These are phyloP conservation scores for Siniperca chuatsi DNA, from an alignment of 2,113 vertebrate species.

Conservation along the genomic window DNA sequence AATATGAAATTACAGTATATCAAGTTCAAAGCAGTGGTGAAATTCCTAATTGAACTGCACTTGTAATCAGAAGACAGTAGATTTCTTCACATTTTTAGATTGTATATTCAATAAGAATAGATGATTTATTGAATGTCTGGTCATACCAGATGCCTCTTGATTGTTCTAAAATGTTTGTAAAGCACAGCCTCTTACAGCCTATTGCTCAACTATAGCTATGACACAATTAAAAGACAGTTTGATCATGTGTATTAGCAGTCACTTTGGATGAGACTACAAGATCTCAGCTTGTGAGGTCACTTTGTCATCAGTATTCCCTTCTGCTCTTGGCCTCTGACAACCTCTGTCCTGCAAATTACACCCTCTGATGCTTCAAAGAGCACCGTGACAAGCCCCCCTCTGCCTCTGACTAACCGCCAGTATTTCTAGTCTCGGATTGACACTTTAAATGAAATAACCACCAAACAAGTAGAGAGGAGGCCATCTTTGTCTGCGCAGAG, in stretches of 20 bases:
- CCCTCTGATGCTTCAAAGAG: slow-evolving; percentile 62
- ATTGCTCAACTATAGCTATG: background rate
- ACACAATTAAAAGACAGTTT: slow-evolving; percentile 2
- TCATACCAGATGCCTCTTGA: background rate
- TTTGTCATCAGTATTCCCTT: slow-evolving; percentile 58
- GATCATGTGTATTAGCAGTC: slow-evolving; percentile 34
- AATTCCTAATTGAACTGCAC: background rate
- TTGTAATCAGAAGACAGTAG: background rate
- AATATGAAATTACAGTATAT: background rate
- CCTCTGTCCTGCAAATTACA: slow-evolving; percentile 57
- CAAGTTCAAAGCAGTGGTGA: background rate
- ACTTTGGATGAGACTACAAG: slow-evolving; percentile 18
- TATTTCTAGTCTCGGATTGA: slow-evolving; percentile 58
- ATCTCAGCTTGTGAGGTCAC: slow-evolving; percentile 31
- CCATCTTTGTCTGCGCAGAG: slow-evolving; percentile 52
- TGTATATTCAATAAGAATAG: background rate
- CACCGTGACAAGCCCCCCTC: slow-evolving; percentile 48
- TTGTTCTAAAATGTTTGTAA: background rate
- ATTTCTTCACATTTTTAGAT: background rate
- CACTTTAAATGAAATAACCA: slow-evolving; percentile 75
- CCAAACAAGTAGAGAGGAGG: slow-evolving; percentile 44
- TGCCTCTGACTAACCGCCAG: slow-evolving; percentile 50
- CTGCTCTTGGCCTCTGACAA: slow-evolving; percentile 56
- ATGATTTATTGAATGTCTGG: background rate
- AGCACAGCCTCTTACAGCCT: background rate